Percentiles rank a stretch among this genome's conserved stretches.
phyloP scores from a whole-genome alignment of 2,113 vertebrate genomes.

The Brachypteracias leptosomus region DNA sequence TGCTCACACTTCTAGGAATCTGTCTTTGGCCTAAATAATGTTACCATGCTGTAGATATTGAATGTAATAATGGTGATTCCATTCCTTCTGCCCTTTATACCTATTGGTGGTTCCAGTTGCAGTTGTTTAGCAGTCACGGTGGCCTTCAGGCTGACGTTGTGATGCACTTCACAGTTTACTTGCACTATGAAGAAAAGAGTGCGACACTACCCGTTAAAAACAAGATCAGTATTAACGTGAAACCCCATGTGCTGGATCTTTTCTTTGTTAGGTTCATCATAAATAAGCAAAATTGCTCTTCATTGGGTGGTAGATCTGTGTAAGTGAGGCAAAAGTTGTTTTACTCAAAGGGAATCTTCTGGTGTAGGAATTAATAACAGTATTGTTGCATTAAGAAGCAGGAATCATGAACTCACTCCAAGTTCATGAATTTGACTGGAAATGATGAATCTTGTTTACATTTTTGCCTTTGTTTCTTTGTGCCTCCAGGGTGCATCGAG shows the following conservation, averaged over 20 bases:
- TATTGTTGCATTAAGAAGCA: background rate
- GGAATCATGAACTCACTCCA: background rate
- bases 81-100: background rate
- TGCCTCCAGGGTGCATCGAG: background rate
- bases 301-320: background rate
- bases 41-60: background rate
- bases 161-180: background rate
- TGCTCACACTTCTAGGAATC: background rate
- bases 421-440: background rate
- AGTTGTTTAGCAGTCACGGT: background rate
- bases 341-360: background rate
- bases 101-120: background rate
- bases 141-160: background rate
- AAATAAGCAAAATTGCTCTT: background rate
- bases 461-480: background rate
- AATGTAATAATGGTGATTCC: background rate
- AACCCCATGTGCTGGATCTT: background rate
- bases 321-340: background rate
- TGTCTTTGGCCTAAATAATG: background rate
- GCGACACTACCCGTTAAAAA: background rate
- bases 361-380: background rate
- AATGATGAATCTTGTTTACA: background rate
- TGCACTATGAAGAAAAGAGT: background rate
- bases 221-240: background rate
- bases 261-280: background rate